Percentiles rank a stretch among this genome's conserved stretches.
These are phyloP conservation scores for Molossus molossus DNA, from an alignment of 2,797 vertebrate species.

Conservation along the genomic window DNA sequence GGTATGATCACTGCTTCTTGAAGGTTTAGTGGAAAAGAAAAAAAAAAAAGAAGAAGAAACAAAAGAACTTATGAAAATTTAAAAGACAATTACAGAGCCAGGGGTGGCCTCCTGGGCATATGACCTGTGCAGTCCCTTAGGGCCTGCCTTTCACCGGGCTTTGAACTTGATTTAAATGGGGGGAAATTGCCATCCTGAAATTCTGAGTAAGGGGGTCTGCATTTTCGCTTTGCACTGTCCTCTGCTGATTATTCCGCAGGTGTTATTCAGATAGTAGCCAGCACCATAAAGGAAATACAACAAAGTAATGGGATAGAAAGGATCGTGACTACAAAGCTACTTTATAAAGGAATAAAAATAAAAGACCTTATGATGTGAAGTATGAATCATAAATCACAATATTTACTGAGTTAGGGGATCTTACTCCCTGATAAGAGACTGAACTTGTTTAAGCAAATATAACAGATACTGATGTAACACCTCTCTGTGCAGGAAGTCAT, in stretches of 20 bases:
- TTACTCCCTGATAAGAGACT: neutral
- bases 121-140: neutral
- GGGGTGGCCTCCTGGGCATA: too few relatives aligned
- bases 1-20: neutral
- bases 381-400: neutral
- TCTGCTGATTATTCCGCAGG: neutral
- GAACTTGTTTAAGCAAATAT: neutral
- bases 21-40: neutral
- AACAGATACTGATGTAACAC: slow-evolving; percentile 22
- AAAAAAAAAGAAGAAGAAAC: neutral
- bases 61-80: neutral
- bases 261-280: slow-evolving; percentile 4
- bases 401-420: slow-evolving; percentile 29
- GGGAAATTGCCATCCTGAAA: neutral
- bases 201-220: neutral
- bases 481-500: neutral
- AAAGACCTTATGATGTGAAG: neutral
- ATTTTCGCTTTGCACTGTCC: neutral
- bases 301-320: neutral
- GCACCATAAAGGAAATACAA: neutral
- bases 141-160: accelerated
- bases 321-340: neutral
- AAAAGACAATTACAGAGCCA: neutral
- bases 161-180: neutral
- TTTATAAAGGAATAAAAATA: neutral